Evolutionary conservation across 1,140 invertebrate species (phyloP).

Genomic region (Drosophila dunni): DNA sequence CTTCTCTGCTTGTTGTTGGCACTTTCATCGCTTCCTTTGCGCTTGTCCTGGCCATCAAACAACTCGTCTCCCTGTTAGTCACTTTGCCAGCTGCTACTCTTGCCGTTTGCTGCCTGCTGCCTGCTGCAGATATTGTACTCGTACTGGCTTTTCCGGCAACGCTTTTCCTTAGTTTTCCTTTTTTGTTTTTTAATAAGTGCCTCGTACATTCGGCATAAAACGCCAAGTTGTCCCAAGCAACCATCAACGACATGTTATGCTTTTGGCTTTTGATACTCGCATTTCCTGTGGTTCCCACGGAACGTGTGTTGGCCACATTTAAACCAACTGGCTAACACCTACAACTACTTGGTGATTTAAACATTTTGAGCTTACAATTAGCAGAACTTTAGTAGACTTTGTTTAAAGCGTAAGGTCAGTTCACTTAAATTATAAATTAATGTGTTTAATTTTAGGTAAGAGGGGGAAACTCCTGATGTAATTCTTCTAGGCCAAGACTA

Average conservation of each 20-base stretch:
- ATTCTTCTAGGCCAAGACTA: too few species aligned
- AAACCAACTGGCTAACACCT: neutral
- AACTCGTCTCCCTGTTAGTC: conserved; percentile 22
- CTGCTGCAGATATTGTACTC: conserved; percentile 50
- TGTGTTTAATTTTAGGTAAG: too few species aligned
- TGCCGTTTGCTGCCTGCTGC: conserved; percentile 25
- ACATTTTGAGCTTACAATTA: neutral
- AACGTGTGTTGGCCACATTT: conserved; percentile 19
- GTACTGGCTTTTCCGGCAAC: conserved; percentile 29
- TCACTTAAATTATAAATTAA: too few species aligned
- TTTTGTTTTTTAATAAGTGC: conserved; percentile 58
- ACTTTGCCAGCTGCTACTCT: conserved; percentile 35
- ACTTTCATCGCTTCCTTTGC: conserved; percentile 21
- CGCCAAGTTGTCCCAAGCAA: conserved; percentile 44
- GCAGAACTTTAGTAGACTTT: conserved; percentile 21
- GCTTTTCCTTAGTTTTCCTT: conserved; percentile 30
- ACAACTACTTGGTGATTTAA: neutral
- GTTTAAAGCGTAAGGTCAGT: neutral
- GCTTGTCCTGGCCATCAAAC: conserved; percentile 5
- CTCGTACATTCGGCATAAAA: conserved; percentile 42
- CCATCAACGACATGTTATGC: conserved; percentile 43
- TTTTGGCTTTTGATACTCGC: conserved; percentile 29
- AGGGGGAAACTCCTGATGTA: too few species aligned
- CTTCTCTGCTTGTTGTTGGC: conserved; percentile 9
- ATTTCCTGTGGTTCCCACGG: conserved; percentile 40